Percentiles rank a stretch among this genome's conserved stretches.
Conservation (phyloP, 2,888 invertebrate genomes). For the Panopea generosa region DNA sequence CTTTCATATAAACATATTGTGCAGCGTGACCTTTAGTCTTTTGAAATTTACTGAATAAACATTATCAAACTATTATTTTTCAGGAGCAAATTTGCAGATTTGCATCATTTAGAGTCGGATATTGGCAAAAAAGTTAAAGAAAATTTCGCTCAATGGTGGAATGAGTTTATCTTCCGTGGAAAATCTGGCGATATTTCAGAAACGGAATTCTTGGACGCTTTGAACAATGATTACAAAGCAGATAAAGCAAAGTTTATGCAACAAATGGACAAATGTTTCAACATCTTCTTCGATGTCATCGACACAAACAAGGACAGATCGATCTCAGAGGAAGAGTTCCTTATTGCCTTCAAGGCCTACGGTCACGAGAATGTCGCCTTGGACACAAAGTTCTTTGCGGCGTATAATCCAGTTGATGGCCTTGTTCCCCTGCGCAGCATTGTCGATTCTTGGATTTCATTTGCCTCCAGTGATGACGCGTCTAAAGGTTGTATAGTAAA, state of each 20-base stretch:
- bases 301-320: conserved; percentile 70
- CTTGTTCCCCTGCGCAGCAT: conserved; percentile 62
- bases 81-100: conserved; percentile 63
- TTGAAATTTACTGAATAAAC: too few relatives aligned
- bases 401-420: conserved; percentile 54
- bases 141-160: conserved; percentile 67
- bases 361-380: conserved; percentile 68
- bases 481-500: conserved; percentile 53
- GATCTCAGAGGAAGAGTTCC: conserved; percentile 67
- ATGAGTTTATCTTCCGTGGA: conserved; percentile 58
- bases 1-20: too few relatives aligned
- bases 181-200: conserved; percentile 58
- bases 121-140: conserved; percentile 46
- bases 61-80: too few relatives aligned
- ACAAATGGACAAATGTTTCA: conserved; percentile 61
- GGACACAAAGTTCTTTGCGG: conserved; percentile 64
- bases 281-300: conserved; percentile 67
- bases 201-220: conserved; percentile 44
- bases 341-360: conserved; percentile 68
- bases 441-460: conserved; percentile 63
- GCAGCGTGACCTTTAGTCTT: too few relatives aligned
- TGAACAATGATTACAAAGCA: conserved; percentile 36
- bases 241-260: conserved; percentile 51
- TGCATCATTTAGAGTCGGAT: conserved; percentile 59
- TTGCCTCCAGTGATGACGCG: conserved; percentile 45